Conservation (phyloP, 2,797 vertebrate species). For the Pempheris klunzingeri region DNA sequence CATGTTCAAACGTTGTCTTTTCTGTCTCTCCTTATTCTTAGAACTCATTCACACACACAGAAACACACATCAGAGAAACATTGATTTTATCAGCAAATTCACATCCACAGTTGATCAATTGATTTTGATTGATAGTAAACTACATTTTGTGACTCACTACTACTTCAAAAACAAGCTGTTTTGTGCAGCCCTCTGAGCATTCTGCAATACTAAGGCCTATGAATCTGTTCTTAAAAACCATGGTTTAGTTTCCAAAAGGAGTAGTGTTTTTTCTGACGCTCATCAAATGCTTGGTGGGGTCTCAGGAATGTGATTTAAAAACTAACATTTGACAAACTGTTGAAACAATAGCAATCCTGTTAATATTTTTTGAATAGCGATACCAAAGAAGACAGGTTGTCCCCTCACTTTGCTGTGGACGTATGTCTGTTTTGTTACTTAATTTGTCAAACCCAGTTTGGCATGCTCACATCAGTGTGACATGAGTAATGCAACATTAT, state of each 20-base stretch:
- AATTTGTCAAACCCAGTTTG: neutral
- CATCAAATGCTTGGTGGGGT: neutral
- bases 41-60: slow-evolving; percentile 7
- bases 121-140: neutral
- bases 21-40: slow-evolving; percentile 17
- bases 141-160: neutral
- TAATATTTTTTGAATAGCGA: too few species aligned
- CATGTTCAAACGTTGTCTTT: slow-evolving; percentile 34
- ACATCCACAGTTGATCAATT: neutral
- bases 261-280: neutral
- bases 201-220: neutral
- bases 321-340: neutral
- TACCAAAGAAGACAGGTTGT: neutral
- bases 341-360: too few species aligned
- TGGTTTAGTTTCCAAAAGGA: neutral
- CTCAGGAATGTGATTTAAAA: neutral
- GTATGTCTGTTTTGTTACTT: neutral
- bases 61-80: slow-evolving; percentile 4
- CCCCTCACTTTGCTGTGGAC: neutral
- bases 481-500: neutral
- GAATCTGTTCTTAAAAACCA: neutral
- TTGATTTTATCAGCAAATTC: neutral
- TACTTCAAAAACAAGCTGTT: neutral
- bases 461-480: neutral
- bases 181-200: neutral